These are phyloP conservation scores for Andrena marginata DNA, from an alignment of 2,888 invertebrate genomes.

Conservation along the genomic window DNA sequence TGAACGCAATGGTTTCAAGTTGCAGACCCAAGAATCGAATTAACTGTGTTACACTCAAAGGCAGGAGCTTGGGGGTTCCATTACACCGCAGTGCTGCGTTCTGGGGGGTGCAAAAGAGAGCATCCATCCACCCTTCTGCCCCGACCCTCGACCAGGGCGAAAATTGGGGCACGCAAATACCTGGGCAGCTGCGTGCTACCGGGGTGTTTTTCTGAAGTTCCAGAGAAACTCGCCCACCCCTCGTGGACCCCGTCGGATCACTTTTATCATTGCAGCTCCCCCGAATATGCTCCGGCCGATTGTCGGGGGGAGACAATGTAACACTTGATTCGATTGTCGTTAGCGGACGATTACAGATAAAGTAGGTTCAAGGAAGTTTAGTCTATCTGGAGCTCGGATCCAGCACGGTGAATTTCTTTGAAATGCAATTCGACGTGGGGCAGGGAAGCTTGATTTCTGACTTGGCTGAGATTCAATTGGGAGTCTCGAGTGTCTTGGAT, in stretches of 20 bases:
- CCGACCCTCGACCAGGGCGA: constrained; percentile 24
- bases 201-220: constrained; percentile 64
- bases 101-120: constrained; percentile 64
- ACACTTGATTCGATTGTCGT: constrained; percentile 49
- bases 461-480: too few relatives aligned
- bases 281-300: constrained; percentile 14
- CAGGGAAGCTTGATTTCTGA: too few relatives aligned
- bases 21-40: constrained; percentile 20
- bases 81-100: constrained; percentile 28
- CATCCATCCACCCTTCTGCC: constrained; percentile 60
- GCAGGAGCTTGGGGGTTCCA: constrained; percentile 19
- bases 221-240: constrained; percentile 45
- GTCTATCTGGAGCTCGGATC: background rate
- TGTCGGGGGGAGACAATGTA: constrained; percentile 15
- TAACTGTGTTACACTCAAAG: constrained; percentile 40
- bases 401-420: background rate
- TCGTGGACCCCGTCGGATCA: constrained; percentile 56
- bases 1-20: background rate
- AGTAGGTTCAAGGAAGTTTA: background rate
- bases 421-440: background rate
- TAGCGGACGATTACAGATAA: constrained; percentile 6
- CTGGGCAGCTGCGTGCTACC: constrained; percentile 77
- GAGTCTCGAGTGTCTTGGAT: too few relatives aligned
- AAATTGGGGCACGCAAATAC: constrained; percentile 76
- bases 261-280: constrained; percentile 70